Base-by-base conservation (phyloP, 2,113 vertebrate genomes). In the rabbit (Oryctolagus cuniculus) region DNA sequence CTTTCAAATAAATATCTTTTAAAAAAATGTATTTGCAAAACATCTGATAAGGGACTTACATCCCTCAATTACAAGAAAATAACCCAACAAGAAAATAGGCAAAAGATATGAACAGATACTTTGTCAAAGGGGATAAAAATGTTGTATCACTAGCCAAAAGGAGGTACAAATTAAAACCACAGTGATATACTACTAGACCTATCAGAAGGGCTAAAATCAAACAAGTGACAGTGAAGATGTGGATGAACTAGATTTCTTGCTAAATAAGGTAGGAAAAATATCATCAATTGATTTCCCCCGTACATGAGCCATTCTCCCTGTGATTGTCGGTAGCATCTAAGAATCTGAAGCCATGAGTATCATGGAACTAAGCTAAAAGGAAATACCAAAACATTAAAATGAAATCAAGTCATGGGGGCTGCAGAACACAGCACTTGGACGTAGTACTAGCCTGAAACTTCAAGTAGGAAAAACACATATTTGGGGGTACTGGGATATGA, bases 301-400 rank as follows among this genome's bases (percentile, higher is more conserved):
- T 49, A 80, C 4, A 24, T 21, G 38, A 13, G 21, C 12, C 84
- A 34, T 90, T 27, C 74, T 90, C 24, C 61, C 36, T 25, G 10
- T 89, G 44, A 81, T 22, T 81, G 81, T 44, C 51, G 89, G 15
- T 44, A 88, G 22, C 85, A 89, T 24, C 58, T 87, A 83, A 84
- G 27, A 93, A 94, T 10, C 27, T 69, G 75, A 95, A 92, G 77
- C 15, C 7, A 61, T 67, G 4, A 89, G 29, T 81, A 55, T 82
- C 29, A 64, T 49, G 58, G 38, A 93, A 86, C 58, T 10, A 93
- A 86, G 24, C 64, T 16, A 44, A 44, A 91, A 91, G 24, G 21
- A 93, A 80, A 90, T 91, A 49, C 24, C 13, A 86, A 86, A 31
- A 92, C 31, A 75, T 75, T 51, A 90, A 87, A 90, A 90, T 96